Percentiles rank a stretch among this genome's conserved stretches.
phyloP scores from a whole-genome alignment of 2,888 invertebrate genomes.

The Tanaodytes sp. region DNA sequence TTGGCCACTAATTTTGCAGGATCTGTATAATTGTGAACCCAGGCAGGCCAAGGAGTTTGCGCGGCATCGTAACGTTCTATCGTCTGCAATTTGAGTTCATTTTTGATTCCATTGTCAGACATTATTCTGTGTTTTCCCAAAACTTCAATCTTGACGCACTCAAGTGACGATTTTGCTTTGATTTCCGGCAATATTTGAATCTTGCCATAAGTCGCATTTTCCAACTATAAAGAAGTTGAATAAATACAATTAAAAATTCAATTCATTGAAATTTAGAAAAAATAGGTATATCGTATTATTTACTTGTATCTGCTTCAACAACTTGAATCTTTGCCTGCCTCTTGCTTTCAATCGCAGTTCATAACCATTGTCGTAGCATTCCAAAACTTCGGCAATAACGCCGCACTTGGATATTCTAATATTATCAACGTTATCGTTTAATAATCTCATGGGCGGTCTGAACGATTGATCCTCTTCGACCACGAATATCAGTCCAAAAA shows the following conservation, averaged over 20 bases:
- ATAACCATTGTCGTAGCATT: constrained; percentile 24
- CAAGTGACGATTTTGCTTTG: constrained; percentile 35
- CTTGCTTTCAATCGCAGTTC: constrained; percentile 42
- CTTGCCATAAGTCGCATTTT: constrained; percentile 24
- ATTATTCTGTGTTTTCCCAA: constrained; percentile 36
- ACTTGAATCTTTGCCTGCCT: constrained; percentile 38
- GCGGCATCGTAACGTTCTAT: constrained; percentile 39
- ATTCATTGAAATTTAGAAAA: too few species aligned
- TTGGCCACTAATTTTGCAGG: constrained; percentile 26
- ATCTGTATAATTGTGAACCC: constrained; percentile 40
- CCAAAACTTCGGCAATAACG: constrained; percentile 43
- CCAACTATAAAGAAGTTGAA: constrained; percentile 11
- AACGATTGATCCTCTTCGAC: not conserved
- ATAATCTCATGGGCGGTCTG: too few species aligned
- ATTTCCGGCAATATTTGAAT: constrained; percentile 41
- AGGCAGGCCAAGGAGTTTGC: constrained; percentile 46
- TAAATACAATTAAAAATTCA: not conserved
- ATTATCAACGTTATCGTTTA: too few species aligned
- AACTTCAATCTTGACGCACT: constrained; percentile 21
- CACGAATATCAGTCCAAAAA: constrained; percentile 37
- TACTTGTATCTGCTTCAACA: constrained; percentile 23
- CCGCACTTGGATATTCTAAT: constrained; percentile 33
- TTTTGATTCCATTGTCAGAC: not conserved
- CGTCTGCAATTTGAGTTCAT: constrained; percentile 6
- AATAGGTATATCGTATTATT: constrained; percentile 2